phyloP scores from a whole-genome alignment of 2,113 vertebrate genomes.

The Ageneiosus marmoratus region DNA sequence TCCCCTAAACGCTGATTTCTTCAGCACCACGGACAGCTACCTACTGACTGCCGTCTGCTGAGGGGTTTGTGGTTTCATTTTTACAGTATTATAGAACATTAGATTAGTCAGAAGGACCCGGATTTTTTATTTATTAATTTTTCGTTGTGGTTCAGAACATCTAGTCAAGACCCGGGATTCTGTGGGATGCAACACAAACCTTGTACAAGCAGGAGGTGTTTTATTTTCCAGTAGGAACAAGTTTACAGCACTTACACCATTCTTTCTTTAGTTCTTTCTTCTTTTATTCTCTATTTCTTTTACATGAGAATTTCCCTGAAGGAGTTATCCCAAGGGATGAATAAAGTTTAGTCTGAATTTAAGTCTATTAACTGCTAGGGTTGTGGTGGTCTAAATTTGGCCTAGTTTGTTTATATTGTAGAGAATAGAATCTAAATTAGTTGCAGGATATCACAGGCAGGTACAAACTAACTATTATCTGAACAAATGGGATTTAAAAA shows the following conservation, averaged over 20 bases:
- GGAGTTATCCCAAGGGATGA: too few species aligned
- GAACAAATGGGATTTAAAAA: background rate
- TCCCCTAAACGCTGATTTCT: background rate
- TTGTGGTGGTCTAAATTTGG: background rate
- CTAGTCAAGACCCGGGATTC: background rate
- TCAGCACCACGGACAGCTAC: constrained; percentile 20
- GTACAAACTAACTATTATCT: background rate
- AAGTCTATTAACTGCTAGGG: background rate
- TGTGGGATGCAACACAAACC: background rate
- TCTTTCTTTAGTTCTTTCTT: background rate
- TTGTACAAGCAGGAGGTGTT: background rate
- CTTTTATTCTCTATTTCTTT: too few species aligned
- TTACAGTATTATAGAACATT: background rate
- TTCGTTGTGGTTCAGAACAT: background rate
- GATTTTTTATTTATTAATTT: background rate
- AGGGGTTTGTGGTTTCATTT: too few species aligned
- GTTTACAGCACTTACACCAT: too few species aligned
- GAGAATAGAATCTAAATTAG: background rate
- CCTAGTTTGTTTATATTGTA: background rate
- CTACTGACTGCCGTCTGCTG: too few species aligned
- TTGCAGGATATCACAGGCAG: background rate
- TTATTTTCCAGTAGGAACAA: background rate
- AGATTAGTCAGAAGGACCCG: background rate
- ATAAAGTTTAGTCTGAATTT: too few species aligned
- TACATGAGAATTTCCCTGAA: too few species aligned